Evolutionary conservation across 2,888 invertebrate species (phyloP), one percentile per base, ranked within the genome.

Genomic region (Sepiola atlantica): DNA sequence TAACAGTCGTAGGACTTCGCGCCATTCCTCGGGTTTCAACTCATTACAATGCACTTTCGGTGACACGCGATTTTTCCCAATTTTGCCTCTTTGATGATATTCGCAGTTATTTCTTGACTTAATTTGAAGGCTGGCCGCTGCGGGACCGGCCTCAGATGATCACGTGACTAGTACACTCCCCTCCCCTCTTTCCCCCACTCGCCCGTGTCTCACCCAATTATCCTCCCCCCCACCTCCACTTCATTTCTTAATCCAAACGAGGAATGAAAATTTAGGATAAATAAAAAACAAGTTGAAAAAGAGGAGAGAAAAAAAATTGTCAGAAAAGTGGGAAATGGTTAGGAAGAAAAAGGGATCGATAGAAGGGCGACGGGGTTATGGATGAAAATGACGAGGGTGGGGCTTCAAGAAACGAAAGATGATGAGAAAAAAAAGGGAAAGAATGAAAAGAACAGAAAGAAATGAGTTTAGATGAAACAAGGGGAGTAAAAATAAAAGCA

Each of bases 11-110:
- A 77, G 12, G 77, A 77, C 77, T 77, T 77, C n/a, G 14, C 16
- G n/a, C n/a, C 77, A 32, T 77, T 32, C n/a, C 77, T 77, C n/a
- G n/a, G 77, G 77, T 77, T 77, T 77, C 77, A 77, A n/a, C n/a
- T 77, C 77, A 77, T 77, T 77, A 77, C 77, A 77, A 77, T 77
- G 77, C 77, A 77, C 77, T 77, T 77, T 77, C 77, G 77, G 77
- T 77, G 77, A 77, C 77, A 77, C 77, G 32, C 77, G 77, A 77
- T 77, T 77, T 45, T 77, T 77, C 77, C 77, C 77, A 77, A 77
- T 77, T 77, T 77, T 32, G 77, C 77, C 77, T 77, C 77, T 77
- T 77, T 77, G 77, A 77, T 77, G 77, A 77, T 77, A 77, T n/a
- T 77, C 77, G 77, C 77, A 77, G 77, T 77, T 77, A 77, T 77